A percentile compares a stretch with the other conserved stretches of the same genome.
Conservation (phyloP, 53 echinoderm and acorn worm genomes). For the Holothuria leucospilota region DNA sequence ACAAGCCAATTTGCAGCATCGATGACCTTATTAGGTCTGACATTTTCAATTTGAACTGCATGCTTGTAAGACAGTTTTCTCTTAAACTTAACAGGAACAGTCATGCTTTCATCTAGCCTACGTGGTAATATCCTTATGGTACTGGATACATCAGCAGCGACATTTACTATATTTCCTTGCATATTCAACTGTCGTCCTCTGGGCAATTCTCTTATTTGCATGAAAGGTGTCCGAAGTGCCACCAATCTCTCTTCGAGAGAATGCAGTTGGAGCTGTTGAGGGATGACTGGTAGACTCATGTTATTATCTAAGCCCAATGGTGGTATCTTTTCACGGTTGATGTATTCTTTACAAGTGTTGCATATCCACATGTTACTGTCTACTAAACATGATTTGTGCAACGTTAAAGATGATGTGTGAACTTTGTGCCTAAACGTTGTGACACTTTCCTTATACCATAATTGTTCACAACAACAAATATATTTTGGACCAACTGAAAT, state of each 20-base stretch:
- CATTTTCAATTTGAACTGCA: conserved; percentile 47
- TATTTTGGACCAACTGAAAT: conserved; percentile 38
- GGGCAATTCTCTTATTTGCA: no score
- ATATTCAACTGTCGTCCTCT: conserved; percentile 44
- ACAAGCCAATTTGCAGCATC: conserved; percentile 63
- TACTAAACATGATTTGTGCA: no score
- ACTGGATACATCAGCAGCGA: conserved; percentile 22
- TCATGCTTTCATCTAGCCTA: conserved; percentile 5
- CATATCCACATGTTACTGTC: conserved; percentile 38
- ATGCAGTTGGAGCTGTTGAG: conserved; percentile 31
- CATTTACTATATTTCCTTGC: conserved; percentile 57
- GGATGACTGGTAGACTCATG: conserved; percentile 33
- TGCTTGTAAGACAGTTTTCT: conserved; percentile 51
- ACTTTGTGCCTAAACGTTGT: neutral
- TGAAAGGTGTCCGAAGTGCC: conserved; percentile 50
- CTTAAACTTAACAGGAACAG: conserved; percentile 56
- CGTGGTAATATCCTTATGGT: conserved; percentile 41
- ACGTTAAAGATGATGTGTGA: no score
- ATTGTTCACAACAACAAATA: conserved; percentile 50
- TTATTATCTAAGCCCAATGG: conserved; percentile 37
- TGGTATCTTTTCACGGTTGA: conserved; percentile 31
- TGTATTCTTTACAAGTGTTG: conserved; percentile 24
- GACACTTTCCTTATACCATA: conserved; percentile 57
- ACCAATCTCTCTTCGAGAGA: conserved; percentile 48
- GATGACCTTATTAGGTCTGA: conserved; percentile 55